Base-by-base conservation (phyloP, 2,888 invertebrate species). In the Cryptosula pallasiana region DNA sequence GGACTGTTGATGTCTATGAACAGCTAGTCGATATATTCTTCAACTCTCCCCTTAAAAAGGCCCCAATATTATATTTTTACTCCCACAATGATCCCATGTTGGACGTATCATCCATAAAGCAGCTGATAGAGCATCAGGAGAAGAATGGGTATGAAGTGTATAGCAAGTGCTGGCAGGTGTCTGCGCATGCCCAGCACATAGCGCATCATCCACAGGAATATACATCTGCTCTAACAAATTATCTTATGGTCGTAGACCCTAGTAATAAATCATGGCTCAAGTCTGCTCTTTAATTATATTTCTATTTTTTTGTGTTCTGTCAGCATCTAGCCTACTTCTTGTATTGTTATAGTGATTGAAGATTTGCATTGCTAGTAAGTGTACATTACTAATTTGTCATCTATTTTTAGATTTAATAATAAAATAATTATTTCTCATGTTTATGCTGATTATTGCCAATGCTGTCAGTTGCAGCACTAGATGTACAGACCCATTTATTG, bases 131-230 rank as follows among this genome's bases (percentile, higher is more conserved):
- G 5, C 13, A 63, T 13, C 63, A 63, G n/a, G 3, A 63, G 32
- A 13, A 25, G 3, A 63, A 63, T 32, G 63, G 63, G 5, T 63
- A 63, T 34, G 34, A 27, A 16, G 63, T 63, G 5, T 20, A 13
- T 27, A 16, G 3, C 5, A 2, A 9, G 5, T 2, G 27, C 32
- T 63, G 63, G 63, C 5, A 63, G 27, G 20, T 32, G 32, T 63
- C 63, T 63, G 63, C 63, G 3, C 63, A 63, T 63, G 34, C 63
- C 27, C 63, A 63, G 32, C 63, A 63, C 32, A 25, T 25, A 3
- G 9, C n/a, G 13, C 32, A 13, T n/a, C 32, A 63, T 32, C 63
- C 27, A 32, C 27, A 63, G 32, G 63, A 63, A 13, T 63, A 63
- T 32, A 9, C 16, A 13, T 9, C 27, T 32, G 34, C 32, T 34